These are phyloP conservation scores for Mormoops blainvillei DNA, from an alignment of 2,113 vertebrate species.

Conservation along the genomic window DNA sequence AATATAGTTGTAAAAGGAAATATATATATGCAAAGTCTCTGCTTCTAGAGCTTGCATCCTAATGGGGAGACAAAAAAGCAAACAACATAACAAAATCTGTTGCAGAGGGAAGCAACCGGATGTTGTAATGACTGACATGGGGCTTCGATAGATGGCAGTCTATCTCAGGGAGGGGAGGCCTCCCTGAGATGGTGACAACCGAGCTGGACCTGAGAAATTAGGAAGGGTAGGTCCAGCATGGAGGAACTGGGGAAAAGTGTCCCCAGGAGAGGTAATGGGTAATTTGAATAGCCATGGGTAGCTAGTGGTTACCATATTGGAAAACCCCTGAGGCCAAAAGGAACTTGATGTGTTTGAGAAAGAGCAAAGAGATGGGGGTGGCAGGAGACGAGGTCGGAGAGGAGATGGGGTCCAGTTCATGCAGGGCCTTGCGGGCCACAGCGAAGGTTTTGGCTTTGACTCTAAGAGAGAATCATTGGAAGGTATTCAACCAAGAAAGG, in stretches of 20 bases:
- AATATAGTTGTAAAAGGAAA: background rate
- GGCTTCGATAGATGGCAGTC: background rate
- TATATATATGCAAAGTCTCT: background rate
- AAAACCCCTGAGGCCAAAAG: background rate
- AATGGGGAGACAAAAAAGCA: background rate
- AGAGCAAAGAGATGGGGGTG: background rate
- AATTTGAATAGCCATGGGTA: background rate
- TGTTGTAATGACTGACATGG: background rate
- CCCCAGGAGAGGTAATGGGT: background rate
- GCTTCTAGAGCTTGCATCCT: background rate
- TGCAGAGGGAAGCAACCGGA: background rate
- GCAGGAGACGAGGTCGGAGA: background rate
- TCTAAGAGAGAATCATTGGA: conserved; percentile 34
- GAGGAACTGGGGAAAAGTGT: background rate
- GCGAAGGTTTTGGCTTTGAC: conserved; percentile 9
- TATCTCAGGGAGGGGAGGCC: background rate
- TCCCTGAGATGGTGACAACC: background rate
- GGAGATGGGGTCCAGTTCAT: background rate
- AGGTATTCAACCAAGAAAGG: conserved; percentile 17
- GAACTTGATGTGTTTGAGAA: background rate
- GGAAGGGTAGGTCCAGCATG: background rate
- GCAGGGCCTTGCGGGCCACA: background rate
- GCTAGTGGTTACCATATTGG: background rate
- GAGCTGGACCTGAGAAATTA: background rate
- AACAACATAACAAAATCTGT: background rate